Percentiles rank a stretch among this genome's conserved stretches.
These are phyloP conservation scores for Sebastes minor DNA, from an alignment of 2,797 vertebrate genomes.

Conservation along the genomic window DNA sequence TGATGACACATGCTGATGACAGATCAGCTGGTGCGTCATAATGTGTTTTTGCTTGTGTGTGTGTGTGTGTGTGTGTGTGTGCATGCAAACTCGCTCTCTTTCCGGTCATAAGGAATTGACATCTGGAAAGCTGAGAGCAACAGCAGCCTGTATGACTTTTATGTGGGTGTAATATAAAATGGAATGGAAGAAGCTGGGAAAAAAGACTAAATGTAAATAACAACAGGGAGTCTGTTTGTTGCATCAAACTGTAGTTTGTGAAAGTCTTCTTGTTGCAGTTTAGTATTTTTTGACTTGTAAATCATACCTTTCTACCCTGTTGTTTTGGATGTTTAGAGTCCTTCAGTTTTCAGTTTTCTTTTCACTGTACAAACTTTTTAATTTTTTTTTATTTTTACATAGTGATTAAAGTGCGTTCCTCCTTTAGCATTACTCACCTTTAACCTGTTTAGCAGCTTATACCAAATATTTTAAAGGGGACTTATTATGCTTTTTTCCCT, in stretches of 20 bases:
- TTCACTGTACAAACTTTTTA: not conserved
- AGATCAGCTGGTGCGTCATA: constrained; percentile 28
- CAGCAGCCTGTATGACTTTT: constrained; percentile 23
- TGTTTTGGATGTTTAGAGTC: not conserved
- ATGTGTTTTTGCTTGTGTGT: constrained; percentile 9
- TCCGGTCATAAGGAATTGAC: constrained; percentile 10
- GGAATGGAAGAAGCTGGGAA: not conserved
- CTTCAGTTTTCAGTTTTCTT: not conserved
- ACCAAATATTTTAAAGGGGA: not conserved
- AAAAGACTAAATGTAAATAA: constrained; percentile 13
- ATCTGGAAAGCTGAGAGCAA: constrained; percentile 32
- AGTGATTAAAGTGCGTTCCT: not conserved
- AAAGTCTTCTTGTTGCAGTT: not conserved
- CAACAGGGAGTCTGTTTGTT: constrained; percentile 20
- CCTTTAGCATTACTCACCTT: not conserved
- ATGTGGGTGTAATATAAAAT: constrained; percentile 26
- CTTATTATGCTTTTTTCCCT: too few species aligned
- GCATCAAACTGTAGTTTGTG: not conserved
- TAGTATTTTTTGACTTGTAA: not conserved
- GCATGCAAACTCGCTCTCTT: not conserved
- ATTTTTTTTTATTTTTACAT: not conserved
- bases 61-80: not conserved
- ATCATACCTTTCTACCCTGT: not conserved
- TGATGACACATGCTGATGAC: constrained; percentile 37
- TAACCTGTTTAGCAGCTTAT: not conserved